Evolutionary conservation across 2,888 invertebrate genomes (phyloP).

Genomic region (Alloplasta piceator): DNA sequence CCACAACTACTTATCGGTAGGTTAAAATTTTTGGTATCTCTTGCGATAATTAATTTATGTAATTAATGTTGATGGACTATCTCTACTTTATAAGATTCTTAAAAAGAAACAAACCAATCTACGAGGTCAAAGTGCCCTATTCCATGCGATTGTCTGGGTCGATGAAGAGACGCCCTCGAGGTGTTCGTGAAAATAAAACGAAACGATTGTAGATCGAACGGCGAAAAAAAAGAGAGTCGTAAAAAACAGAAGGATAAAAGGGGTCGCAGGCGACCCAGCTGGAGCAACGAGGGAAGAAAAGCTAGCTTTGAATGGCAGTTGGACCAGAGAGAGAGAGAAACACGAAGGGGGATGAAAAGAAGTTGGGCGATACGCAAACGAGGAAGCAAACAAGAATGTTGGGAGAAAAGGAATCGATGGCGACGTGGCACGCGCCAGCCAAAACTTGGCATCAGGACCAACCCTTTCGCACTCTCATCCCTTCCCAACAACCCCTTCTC

Average conservation of each 20-base stretch:
- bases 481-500: constrained; percentile 10
- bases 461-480: constrained; percentile 30
- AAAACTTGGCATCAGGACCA: constrained; percentile 58
- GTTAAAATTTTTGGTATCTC: too few species aligned
- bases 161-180: too few species aligned
- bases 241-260: constrained; percentile 11
- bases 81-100: too few species aligned
- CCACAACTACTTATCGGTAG: too few species aligned
- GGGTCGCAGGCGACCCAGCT: too few species aligned
- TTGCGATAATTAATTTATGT: too few species aligned
- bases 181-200: not conserved
- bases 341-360: constrained; percentile 21
- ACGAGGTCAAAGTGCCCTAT: too few species aligned
- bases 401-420: constrained; percentile 71
- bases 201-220: constrained; percentile 14
- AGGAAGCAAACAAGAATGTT: constrained; percentile 57
- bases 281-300: constrained; percentile 49
- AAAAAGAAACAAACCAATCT: not conserved
- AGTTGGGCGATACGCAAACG: constrained; percentile 29
- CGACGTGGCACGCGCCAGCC: constrained; percentile 72
- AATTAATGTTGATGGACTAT: too few species aligned
- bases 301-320: constrained; percentile 61
- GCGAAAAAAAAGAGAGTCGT: constrained; percentile 34
- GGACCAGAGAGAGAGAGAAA: constrained; percentile 32
- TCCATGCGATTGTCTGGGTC: too few species aligned